A percentile compares a stretch with the other conserved stretches of the same genome.
Evolutionary conservation across 2,797 vertebrate genomes (phyloP).

Genomic region (Fratercula arctica): DNA sequence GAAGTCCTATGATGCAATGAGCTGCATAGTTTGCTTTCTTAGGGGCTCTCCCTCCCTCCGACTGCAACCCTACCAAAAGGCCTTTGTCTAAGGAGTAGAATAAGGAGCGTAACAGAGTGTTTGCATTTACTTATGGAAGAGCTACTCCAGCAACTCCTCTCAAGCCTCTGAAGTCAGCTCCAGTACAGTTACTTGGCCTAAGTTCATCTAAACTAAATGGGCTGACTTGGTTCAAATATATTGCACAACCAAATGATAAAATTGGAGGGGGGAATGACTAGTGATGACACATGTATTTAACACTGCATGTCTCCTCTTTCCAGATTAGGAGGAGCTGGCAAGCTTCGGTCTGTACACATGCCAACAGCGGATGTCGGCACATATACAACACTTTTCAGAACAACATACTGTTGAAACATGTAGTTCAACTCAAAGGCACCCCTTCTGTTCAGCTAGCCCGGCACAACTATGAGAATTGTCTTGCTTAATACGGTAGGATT

Average conservation of each 20-base stretch:
- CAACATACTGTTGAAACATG: conserved; percentile 63
- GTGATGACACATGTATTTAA: conserved; percentile 70
- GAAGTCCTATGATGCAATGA: neutral
- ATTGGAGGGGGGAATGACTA: neutral
- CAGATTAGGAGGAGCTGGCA: conserved; percentile 61
- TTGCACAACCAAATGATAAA: conserved; percentile 58
- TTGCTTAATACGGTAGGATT: conserved; percentile 25
- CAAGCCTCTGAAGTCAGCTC: conserved; percentile 41
- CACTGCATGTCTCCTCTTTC: conserved; percentile 55
- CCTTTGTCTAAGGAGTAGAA: neutral
- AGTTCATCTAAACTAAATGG: conserved; percentile 49
- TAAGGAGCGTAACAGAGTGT: neutral
- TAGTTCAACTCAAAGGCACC: conserved; percentile 54
- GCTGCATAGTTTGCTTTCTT: neutral
- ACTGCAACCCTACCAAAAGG: neutral
- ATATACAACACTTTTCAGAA: conserved; percentile 67
- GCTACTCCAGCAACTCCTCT: conserved; percentile 12
- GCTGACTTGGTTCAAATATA: conserved; percentile 31
- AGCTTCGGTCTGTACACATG: conserved; percentile 30
- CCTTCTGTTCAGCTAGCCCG: conserved; percentile 30
- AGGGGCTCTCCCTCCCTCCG: neutral
- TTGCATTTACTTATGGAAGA: conserved; percentile 24
- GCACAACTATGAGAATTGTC: neutral
- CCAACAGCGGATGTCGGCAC: conserved; percentile 70
- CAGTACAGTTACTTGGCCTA: conserved; percentile 54